A percentile compares a stretch with the other conserved stretches of the same genome.
phyloP scores from a whole-genome alignment of 2,113 vertebrate species.

The Emydura subglobosa region DNA sequence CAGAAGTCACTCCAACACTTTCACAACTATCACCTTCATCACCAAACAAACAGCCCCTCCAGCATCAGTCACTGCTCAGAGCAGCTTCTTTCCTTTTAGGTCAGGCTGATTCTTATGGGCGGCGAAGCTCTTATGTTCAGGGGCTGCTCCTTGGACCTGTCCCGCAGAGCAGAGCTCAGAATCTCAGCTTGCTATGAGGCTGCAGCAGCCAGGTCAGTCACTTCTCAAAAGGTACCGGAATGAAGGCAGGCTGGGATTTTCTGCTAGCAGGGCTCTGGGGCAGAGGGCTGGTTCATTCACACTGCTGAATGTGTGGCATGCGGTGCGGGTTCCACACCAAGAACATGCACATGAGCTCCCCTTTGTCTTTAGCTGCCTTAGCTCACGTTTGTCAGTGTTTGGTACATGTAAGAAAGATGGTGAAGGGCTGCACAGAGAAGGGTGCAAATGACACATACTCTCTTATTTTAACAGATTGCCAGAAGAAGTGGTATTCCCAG shows the following conservation, averaged over 20 bases:
- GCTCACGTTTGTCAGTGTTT: not conserved
- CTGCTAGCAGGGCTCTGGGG: not conserved
- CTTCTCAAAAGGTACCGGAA: not conserved
- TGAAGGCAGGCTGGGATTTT: not conserved
- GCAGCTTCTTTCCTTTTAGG: not conserved
- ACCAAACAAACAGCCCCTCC: not conserved
- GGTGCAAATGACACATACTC: not conserved
- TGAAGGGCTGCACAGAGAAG: not conserved
- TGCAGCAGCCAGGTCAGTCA: not conserved
- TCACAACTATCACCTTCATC: rapidly evolving
- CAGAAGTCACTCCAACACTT: not conserved
- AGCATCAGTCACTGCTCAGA: not conserved
- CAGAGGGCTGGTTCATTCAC: not conserved
- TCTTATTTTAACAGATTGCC: not conserved
- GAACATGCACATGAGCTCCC: not conserved
- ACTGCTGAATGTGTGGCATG: not conserved
- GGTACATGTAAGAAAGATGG: not conserved
- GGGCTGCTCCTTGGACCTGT: not conserved
- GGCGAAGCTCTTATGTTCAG: not conserved
- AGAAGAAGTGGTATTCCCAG: not conserved
- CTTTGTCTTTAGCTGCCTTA: not conserved
- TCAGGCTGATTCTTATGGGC: not conserved
- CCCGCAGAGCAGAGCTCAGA: not conserved
- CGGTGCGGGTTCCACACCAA: not conserved
- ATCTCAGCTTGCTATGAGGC: not conserved